Base-by-base conservation (phyloP, 2,113 vertebrate species). In the Sapayoa aenigma region DNA sequence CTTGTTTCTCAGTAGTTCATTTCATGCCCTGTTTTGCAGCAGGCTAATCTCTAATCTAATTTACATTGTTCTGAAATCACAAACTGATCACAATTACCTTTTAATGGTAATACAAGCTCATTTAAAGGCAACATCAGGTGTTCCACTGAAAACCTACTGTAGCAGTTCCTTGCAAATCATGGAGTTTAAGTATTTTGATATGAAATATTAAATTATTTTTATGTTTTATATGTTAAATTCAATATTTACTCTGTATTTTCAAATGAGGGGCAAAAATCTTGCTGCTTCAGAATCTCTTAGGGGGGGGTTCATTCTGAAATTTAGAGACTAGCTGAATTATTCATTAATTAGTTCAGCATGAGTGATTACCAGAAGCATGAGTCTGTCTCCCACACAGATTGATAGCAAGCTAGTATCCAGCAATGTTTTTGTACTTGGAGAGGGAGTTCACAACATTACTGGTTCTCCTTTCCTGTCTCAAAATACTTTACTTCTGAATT, bases 1-100 rank as follows among this genome's bases (percentile, higher is more conserved):
- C n/a, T 37, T 84, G 49, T 53, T 76, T 91, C 68, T 50, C 62
- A 59, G n/a, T 91, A 79, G 65, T 94, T 84, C 92, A 86, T 90
- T 93, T 84, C 63, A 74, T 76, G 58, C 65, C 80, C 25, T 87
- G 39, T 96, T 91, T 94, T 96, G 72, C 65, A 78, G 72, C 63
- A 95, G 69, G 56, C 44, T 87, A 94, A 94, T 85, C 44, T 94
- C 62, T 95, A 84, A 89, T 94, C 74, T 72, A 84, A 94, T 90
- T 91, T 96, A 58, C 73, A 67, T 96, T 92, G 95, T 71, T 89
- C 76, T 69, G 44, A 88, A 88, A 91, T 95, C 83, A 85, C 53
- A 87, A 88, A 80, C 47, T 71, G 58, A 65, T 92, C 16, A 15
- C 80, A 83, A 90, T 95, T 93, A 89, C 81, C 80, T 92, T 83